These are phyloP conservation scores for Psix sp. DNA, from an alignment of 1,140 invertebrate species.

Conservation along the genomic window DNA sequence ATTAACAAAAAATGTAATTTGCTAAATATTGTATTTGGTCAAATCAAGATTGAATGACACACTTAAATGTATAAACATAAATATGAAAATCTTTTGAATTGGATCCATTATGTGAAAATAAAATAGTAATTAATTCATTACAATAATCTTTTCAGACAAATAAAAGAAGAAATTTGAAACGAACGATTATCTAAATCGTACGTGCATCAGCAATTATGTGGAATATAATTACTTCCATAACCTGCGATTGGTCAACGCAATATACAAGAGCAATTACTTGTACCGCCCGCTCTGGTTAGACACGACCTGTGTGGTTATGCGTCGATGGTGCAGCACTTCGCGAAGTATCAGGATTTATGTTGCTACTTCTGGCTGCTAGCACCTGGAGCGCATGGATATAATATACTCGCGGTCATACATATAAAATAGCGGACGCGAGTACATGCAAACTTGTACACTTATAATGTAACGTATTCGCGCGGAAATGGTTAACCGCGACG, in stretches of 20 bases:
- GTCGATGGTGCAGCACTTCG: constrained; percentile 38
- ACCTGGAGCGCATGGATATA: constrained; percentile 44
- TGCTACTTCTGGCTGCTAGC: constrained; percentile 43
- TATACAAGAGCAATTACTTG: constrained; percentile 64
- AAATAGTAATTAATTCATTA: neutral
- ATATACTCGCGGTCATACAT: constrained; percentile 54
- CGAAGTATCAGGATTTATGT: constrained; percentile 63
- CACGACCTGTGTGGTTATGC: constrained; percentile 67
- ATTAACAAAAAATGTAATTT: too few species aligned
- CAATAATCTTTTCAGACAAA: constrained; percentile 14
- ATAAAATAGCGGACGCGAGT: constrained; percentile 48
- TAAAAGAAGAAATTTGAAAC: constrained; percentile 20
- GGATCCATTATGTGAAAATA: too few species aligned
- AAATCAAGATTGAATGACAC: too few species aligned
- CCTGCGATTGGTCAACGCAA: constrained; percentile 52
- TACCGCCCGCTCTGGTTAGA: constrained; percentile 52
- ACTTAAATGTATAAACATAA: too few species aligned
- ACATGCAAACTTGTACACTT: constrained; percentile 24
- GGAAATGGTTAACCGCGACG: constrained; percentile 53
- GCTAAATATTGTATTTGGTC: too few species aligned
- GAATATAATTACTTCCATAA: constrained; percentile 60
- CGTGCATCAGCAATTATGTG: constrained; percentile 49
- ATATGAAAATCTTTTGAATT: too few species aligned
- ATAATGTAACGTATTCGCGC: constrained; percentile 46
- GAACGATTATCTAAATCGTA: constrained; percentile 50